These are phyloP conservation scores for Takifugu bimaculatus DNA, from an alignment of 2,113 vertebrate genomes.

Conservation along the genomic window DNA sequence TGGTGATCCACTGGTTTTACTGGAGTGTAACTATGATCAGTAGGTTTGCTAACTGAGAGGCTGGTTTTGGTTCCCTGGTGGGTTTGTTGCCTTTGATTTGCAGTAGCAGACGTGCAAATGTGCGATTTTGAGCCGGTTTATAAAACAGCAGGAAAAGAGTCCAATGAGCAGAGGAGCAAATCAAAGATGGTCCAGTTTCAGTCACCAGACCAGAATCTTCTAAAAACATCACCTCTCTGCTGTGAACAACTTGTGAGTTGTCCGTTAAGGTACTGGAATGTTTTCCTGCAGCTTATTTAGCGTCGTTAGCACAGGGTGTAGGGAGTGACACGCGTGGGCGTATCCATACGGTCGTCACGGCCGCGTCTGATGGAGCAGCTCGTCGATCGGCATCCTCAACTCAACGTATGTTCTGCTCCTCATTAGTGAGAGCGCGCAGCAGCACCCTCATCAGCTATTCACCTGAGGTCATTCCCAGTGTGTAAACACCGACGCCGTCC, in stretches of 20 bases:
- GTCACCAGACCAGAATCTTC: too few species aligned
- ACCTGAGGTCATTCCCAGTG: slow-evolving; percentile 47
- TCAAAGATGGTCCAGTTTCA: neutral
- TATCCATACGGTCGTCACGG: neutral
- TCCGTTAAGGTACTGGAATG: neutral
- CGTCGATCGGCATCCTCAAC: neutral
- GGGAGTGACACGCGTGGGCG: slow-evolving; percentile 4
- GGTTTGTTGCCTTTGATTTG: too few species aligned
- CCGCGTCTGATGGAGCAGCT: neutral
- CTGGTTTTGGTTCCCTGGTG: too few species aligned
- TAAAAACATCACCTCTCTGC: too few species aligned
- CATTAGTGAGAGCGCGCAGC: slow-evolving; percentile 20
- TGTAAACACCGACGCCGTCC: slow-evolving; percentile 58
- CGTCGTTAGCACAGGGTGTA: neutral
- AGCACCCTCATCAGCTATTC: slow-evolving; percentile 38
- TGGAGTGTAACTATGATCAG: too few species aligned
- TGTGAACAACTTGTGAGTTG: too few species aligned
- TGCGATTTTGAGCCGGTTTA: too few species aligned
- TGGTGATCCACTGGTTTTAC: too few species aligned
- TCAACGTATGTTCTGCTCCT: neutral
- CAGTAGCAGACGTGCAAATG: too few species aligned
- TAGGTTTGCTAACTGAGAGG: too few species aligned
- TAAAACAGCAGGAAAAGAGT: too few species aligned
- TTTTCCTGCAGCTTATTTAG: neutral
- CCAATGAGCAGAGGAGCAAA: too few species aligned